Evolutionary conservation across 2,888 invertebrate genomes (phyloP), one percentile per base, ranked within the genome.

Genomic region (Thymelicus lineola): DNA sequence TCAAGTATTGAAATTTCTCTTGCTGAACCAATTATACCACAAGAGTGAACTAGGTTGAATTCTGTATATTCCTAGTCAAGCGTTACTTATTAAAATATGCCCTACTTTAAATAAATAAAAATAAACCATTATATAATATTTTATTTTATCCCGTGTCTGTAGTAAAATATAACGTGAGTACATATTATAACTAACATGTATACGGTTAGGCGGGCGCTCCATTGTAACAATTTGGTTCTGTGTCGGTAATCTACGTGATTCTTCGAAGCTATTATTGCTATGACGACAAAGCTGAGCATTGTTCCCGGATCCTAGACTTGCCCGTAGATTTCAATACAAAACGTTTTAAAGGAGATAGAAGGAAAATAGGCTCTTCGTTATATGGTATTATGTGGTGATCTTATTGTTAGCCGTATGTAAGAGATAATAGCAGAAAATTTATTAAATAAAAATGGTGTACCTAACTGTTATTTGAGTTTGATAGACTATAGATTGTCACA

Each of bases 231-330:
- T 78, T 76, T 77, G 77, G 80, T 79, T 77, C 79, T 76, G 75
- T 81, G 80, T 77, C 78, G 81, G 82, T 86, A 86, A 86, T 84
- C 82, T 82, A 80, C 82, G 81, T 79, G 81, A 81, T 82, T 82
- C 83, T 80, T 77, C 75, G 74, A 72, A 73, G 81, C 83, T 81
- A 86, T 87, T 87, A 87, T 86, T 85, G 79, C 80, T 78, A 79
- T 81, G 82, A 84, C 83, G 85, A 88, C 87, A 87, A 87, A 86
- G 85, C 79, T 77, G 76, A 78, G 81, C 80, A 84, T 85, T 88
- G 86, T 86, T 76, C 77, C 75, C 71, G 73, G 72, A 75, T 79
- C 78, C 77, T 78, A 76, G 76, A 73, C 77, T 73, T 58, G 72
- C 72, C 74, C 77, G 77, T 79, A 78, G 76, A 77, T 80, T 81